phyloP scores from a whole-genome alignment of 2,888 invertebrate species.

The Celastrina argiolus region DNA sequence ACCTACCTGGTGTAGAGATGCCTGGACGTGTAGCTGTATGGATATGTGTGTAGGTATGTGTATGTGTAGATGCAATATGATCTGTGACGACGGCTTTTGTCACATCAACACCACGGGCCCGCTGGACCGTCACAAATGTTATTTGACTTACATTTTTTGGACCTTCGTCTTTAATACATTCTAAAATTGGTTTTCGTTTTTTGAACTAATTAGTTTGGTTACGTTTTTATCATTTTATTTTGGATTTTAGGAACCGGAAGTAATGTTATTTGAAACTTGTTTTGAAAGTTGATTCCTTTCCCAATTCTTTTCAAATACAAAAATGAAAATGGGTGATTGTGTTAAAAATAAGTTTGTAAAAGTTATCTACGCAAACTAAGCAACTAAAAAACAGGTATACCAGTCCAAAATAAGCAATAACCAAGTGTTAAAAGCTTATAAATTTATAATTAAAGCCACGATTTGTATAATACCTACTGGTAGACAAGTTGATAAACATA shows the following conservation, averaged over 20 bases:
- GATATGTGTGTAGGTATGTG: not conserved
- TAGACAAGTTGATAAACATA: slow-evolving; percentile 74
- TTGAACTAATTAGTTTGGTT: slow-evolving; percentile 14
- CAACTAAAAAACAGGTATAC: no score
- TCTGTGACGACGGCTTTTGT: slow-evolving; percentile 9
- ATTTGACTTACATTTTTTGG: slow-evolving; percentile 17
- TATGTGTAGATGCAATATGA: not conserved
- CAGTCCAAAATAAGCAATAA: not conserved
- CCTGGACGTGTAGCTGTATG: not conserved
- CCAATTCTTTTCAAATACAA: no score
- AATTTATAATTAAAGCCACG: slow-evolving; percentile 38
- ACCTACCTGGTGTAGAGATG: not conserved
- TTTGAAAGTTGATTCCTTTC: no score
- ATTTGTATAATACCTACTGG: slow-evolving; percentile 45
- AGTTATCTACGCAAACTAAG: no score
- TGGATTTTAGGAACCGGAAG: not conserved
- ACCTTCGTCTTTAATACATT: not conserved
- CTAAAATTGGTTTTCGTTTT: slow-evolving; percentile 21
- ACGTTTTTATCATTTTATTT: not conserved
- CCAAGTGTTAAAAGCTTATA: not conserved
- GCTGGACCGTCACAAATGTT: slow-evolving; percentile 14
- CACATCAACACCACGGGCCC: slow-evolving; percentile 2
- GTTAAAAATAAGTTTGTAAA: no score
- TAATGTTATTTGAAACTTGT: no score
- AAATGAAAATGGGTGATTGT: no score